A percentile compares a stretch with the other conserved stretches of the same genome.
Conservation (phyloP, 2,888 invertebrate genomes). For the Trissoscelio sp. region DNA sequence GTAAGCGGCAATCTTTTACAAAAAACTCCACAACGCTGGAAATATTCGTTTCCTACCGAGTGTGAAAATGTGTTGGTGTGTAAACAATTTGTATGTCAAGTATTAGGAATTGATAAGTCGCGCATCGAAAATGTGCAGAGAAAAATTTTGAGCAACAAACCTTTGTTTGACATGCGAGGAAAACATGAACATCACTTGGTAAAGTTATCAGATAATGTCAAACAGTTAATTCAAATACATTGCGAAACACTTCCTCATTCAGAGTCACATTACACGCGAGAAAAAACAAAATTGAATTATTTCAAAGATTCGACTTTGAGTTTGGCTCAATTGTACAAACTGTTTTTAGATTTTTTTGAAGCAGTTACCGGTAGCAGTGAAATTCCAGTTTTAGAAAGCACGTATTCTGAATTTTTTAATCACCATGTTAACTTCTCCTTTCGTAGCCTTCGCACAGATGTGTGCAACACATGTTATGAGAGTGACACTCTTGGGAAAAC, state of each 20-base stretch:
- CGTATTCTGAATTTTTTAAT: slow-evolving; percentile 26
- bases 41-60: slow-evolving; percentile 4
- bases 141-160: too few species aligned
- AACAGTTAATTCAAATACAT: slow-evolving; percentile 37
- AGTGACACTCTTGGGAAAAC: too few species aligned
- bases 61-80: not conserved
- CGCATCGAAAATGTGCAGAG: too few species aligned
- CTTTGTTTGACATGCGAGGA: too few species aligned
- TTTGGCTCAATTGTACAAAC: too few species aligned
- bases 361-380: too few species aligned
- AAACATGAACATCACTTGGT: slow-evolving; percentile 10
- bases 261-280: slow-evolving; percentile 40
- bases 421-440: slow-evolving; percentile 47
- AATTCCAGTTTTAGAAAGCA: too few species aligned
- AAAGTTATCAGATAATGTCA: slow-evolving; percentile 39
- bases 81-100: too few species aligned
- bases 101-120: too few species aligned
- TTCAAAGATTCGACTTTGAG: slow-evolving; percentile 37
- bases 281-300: slow-evolving; percentile 43
- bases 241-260: slow-evolving; percentile 50
- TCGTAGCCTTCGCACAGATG: slow-evolving; percentile 25
- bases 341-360: too few species aligned
- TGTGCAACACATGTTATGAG: too few species aligned
- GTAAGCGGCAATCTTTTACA: too few species aligned
- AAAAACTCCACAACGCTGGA: not conserved